Base-by-base conservation (phyloP, 23 tunicate genomes). In the Trididemnum nubilum region DNA sequence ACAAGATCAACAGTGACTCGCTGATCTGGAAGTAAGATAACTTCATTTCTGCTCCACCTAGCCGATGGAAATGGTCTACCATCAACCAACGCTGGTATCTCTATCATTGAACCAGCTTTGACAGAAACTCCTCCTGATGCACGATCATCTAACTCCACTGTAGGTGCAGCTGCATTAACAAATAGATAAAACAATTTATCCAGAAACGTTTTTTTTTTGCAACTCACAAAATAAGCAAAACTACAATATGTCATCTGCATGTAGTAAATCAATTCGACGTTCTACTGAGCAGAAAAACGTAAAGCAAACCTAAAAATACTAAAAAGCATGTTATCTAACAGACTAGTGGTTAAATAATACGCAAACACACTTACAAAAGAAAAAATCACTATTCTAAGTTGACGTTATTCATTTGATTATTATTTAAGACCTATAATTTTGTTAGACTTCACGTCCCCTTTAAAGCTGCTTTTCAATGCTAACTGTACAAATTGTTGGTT, bases 61-160 rank as follows among this genome's bases (percentile, higher is more conserved):
- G 85, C 88, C 22, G 90, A 79, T 2, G 99, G 99, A 50, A 85
- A 79, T 22, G 99, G 99, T 27, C 85, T 63, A 18, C 99, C 99
- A 19, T 76, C 73, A 35, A 96, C 81, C 2, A 57, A 71, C 24
- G 99, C 97, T 26, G 90, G 82, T 67, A 96, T 91, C 34, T 87
- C 94, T 15, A 96, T 84, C 70, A 79, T 76, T 0, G 87, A 38
- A 21, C 98, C 98, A 33, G 93, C 89, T 40, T 81, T 86, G 12
- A 84, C 89, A 36, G 83, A 66, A 63, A 85, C 84, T 27, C 98
- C 98, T 0, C 85, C 87, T 0, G 7, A 21, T 2, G 81, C 83
- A 21, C 40, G 66, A 5, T 87, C 83, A 29, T 81, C 90, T 4
- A 91, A 85, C 58, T 81, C 86, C 26, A 91, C 97, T 39, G 83